phyloP scores from a whole-genome alignment of 1,140 invertebrate species.

The Zophobas morio region DNA sequence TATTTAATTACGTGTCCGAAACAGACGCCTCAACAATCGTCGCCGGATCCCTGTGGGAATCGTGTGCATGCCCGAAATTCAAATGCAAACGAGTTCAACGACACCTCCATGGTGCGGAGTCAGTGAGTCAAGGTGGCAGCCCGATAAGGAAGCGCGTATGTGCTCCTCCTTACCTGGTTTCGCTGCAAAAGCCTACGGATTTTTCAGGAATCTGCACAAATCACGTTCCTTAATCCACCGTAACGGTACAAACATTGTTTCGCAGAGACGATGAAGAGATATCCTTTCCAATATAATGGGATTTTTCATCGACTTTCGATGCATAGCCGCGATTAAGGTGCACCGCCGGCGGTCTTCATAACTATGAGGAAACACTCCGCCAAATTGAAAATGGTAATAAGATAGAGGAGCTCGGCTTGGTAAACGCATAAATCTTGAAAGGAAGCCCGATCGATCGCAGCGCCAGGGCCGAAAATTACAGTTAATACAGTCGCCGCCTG shows the following conservation, averaged over 20 bases:
- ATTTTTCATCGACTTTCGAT: constrained; percentile 34
- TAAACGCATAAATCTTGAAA: constrained; percentile 60
- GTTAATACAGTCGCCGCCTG: constrained; percentile 21
- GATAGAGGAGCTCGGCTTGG: constrained; percentile 49
- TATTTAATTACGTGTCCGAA: constrained; percentile 1
- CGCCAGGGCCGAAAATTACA: constrained; percentile 20
- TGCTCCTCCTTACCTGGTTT: constrained; percentile 15
- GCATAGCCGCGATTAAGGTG: constrained; percentile 25
- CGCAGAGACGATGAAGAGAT: constrained; percentile 16
- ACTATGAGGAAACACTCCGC: constrained; percentile 63
- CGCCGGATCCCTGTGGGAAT: constrained; percentile 9
- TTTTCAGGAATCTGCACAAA: constrained; percentile 14
- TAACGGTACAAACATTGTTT: constrained; percentile 26
- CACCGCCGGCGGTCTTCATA: constrained; percentile 51
- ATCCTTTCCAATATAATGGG: constrained; percentile 31
- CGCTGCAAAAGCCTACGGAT: background rate
- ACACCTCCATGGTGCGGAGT: constrained; percentile 5
- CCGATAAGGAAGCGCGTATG: background rate
- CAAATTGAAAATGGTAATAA: constrained; percentile 65
- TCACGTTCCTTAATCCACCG: constrained; percentile 2
- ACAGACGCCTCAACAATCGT: background rate
- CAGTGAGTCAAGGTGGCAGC: constrained; percentile 26
- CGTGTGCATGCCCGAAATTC: constrained; percentile 10
- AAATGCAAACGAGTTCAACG: constrained; percentile 19
- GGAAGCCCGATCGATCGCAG: constrained; percentile 8